A percentile compares a stretch with the other conserved stretches of the same genome.
These are phyloP conservation scores for Columbina picui DNA, from an alignment of 2,113 vertebrate species.

Conservation along the genomic window DNA sequence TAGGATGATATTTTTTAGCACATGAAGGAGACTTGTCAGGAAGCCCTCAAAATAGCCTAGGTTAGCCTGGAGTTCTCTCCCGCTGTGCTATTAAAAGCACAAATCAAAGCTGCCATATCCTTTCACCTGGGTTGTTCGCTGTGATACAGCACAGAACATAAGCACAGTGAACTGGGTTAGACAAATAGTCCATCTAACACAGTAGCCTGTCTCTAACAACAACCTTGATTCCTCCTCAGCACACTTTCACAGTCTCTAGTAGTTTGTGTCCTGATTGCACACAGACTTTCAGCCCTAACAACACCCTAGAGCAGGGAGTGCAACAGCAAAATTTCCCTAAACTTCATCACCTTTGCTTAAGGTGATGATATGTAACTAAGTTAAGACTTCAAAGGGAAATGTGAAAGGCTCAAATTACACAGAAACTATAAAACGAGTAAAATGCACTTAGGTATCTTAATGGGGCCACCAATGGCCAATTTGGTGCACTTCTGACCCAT, in stretches of 20 bases:
- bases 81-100: not conserved
- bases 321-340: not conserved
- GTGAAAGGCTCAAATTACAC: not conserved
- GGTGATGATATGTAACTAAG: not conserved
- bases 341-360: not conserved
- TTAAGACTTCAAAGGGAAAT: not conserved
- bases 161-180: not conserved
- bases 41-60: not conserved
- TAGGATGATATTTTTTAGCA: not conserved
- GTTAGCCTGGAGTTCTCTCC: not conserved
- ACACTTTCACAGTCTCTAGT: not conserved
- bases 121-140: not conserved
- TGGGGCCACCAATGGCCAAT: not conserved
- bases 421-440: not conserved
- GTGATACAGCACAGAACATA: not conserved
- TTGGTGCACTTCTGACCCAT: not conserved
- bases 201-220: not conserved
- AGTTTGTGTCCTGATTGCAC: not conserved
- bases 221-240: not conserved
- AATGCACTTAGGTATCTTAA: not conserved
- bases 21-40: fast-evolving
- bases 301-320: not conserved
- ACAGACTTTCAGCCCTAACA: not conserved
- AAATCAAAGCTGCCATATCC: not conserved
- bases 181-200: not conserved